Evolutionary conservation across 1,140 invertebrate genomes (phyloP).

Genomic region (Lamellibrachia luymesi): DNA sequence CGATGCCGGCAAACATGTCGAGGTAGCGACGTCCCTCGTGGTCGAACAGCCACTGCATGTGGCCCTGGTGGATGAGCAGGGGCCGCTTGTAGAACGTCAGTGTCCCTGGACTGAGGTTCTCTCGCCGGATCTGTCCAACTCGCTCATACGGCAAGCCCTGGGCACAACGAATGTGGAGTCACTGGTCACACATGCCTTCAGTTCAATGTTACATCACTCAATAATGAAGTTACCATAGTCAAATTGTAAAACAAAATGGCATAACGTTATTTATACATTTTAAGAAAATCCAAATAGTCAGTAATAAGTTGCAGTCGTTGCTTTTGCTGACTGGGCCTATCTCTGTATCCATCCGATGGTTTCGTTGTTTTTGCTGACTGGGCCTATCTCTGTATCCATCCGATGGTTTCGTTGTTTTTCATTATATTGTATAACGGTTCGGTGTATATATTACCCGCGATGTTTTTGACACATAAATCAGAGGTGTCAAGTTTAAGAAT

Average conservation of each 20-base stretch:
- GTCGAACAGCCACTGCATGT: slow-evolving; percentile 85
- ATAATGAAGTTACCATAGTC: background rate
- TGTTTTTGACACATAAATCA: background rate
- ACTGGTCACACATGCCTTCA: background rate
- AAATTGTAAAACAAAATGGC: background rate
- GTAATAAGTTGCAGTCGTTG: background rate
- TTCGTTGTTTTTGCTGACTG: background rate
- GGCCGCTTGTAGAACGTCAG: slow-evolving; percentile 80
- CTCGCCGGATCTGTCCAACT: slow-evolving; percentile 43
- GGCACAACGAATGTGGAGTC: slow-evolving; percentile 7
- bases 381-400: background rate
- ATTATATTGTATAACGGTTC: background rate
- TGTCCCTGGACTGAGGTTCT: slow-evolving; percentile 71
- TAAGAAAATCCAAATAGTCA: background rate
- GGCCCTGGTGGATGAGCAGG: slow-evolving; percentile 78
- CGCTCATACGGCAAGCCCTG: slow-evolving; percentile 49
- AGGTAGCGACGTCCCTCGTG: slow-evolving; percentile 81
- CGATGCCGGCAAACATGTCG: slow-evolving; percentile 94
- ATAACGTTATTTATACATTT: background rate
- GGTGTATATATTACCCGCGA: no score
- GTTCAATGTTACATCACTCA: background rate
- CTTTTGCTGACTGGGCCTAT: background rate
- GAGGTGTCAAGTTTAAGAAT: no score
- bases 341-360: background rate
- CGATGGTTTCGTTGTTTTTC: background rate